Evolutionary conservation across 2,888 invertebrate genomes (phyloP), one percentile per base, ranked within the genome.

Genomic region (Coleophora deauratella): DNA sequence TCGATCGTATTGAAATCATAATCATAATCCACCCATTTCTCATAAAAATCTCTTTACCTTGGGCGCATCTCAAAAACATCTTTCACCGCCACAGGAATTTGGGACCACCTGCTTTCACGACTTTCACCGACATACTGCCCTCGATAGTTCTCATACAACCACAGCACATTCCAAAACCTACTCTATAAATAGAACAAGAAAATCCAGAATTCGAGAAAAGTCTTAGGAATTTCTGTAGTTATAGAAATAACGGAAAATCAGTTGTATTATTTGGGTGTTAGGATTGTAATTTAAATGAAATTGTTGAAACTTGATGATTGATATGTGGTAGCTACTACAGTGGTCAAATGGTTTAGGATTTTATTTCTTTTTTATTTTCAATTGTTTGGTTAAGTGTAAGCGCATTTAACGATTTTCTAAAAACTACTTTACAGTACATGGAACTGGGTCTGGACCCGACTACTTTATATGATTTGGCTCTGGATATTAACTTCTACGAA

Each of bases 81-180:
- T 78, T 72, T 76, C 72, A 65, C 72, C 64, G 46, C 42, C 62
- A 49, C 46, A 49, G 77, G 81, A 78, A 82, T 81, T 82, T 62
- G 77, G 79, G 62, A 60, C 62, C 61, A 55, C 48, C 46, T 37
- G 61, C 54, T 51, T 60, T 55, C 50, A 42, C 56, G 62, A 73
- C 78, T 82, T 82, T 82, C 82, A 79, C 55, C 58, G 37, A 72
- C 82, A 70, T 71, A 70, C 61, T 71, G 73, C 62, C 72, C 71
- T 61, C 67, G 52, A 66, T 70, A 61, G 52, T 51, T 46, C 32
- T 39, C 44, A 40, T 34, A 37, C 41, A 43, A 37, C 34, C 35
- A 42, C 9, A 44, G 35, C 60, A 54, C 42, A 51, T 37, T 53
- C 28, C 52, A 66, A 52, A 28, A 49, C 27, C 37, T 33, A 9